Percentiles rank a stretch among this genome's conserved stretches.
These are phyloP conservation scores for Takifugu bimaculatus DNA, from an alignment of 2,113 vertebrate species.

Conservation along the genomic window DNA sequence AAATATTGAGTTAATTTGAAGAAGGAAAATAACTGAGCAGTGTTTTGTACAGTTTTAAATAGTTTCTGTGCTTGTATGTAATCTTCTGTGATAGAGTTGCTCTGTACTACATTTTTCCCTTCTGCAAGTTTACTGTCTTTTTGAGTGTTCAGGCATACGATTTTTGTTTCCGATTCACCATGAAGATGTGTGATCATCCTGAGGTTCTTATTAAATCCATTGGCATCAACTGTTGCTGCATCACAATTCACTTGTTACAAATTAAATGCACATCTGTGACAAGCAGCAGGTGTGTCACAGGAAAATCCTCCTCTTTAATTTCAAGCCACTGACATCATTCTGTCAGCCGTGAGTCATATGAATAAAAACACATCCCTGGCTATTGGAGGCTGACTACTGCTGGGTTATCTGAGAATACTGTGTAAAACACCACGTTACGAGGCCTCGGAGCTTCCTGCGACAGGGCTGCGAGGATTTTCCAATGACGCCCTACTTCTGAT, in stretches of 20 bases:
- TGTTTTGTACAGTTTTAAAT: not conserved
- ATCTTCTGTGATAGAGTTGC: not conserved
- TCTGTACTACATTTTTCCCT: too few species aligned
- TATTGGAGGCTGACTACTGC: constrained; percentile 38
- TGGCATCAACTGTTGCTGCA: not conserved
- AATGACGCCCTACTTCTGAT: constrained; percentile 49
- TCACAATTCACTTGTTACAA: constrained; percentile 46
- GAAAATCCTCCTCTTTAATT: constrained; percentile 58
- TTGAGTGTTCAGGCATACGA: too few species aligned
- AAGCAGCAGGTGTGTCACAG: constrained; percentile 36
- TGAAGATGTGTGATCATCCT: too few species aligned
- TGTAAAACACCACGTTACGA: constrained; percentile 38
- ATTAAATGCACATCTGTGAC: constrained; percentile 55
- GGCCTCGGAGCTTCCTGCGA: constrained; percentile 45
- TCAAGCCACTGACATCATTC: not conserved
- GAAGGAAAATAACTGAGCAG: not conserved
- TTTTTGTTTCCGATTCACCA: too few species aligned
- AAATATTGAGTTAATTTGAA: not conserved
- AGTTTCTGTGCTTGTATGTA: not conserved
- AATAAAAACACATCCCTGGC: constrained; percentile 33
- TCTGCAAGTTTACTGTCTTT: too few species aligned
- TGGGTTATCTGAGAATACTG: constrained; percentile 30
- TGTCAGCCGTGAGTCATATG: constrained; percentile 52
- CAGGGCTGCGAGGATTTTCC: constrained; percentile 54
- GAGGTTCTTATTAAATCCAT: too few species aligned